A percentile compares a stretch with the other conserved stretches of the same genome.
Evolutionary conservation across 2,888 invertebrate genomes (phyloP).

Genomic region (Meganola albula): DNA sequence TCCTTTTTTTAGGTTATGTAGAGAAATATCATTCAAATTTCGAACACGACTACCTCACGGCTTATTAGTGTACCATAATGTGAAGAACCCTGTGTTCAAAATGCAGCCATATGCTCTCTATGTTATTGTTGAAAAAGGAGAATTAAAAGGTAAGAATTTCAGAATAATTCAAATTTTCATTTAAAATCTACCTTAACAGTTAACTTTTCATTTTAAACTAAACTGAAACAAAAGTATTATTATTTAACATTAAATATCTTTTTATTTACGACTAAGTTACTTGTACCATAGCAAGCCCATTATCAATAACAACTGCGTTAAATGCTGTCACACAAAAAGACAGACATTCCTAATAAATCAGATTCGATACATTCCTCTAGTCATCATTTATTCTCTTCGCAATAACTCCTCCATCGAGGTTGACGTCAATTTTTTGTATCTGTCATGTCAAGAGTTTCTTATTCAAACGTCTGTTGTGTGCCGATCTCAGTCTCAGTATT

Average conservation of each 20-base stretch:
- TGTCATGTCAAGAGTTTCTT: slow-evolving; percentile 22
- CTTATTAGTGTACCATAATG: slow-evolving; percentile 92
- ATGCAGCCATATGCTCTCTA: slow-evolving; percentile 93
- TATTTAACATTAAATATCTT: not conserved
- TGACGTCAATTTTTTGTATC: slow-evolving; percentile 22
- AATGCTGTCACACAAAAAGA: not conserved
- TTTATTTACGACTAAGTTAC: not conserved
- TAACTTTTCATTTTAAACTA: too few species aligned
- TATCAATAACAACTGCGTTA: too few species aligned
- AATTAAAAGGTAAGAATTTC: slow-evolving; percentile 81
- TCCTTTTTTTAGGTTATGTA: slow-evolving; percentile 81
- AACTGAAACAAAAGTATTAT: too few species aligned
- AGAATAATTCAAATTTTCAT: not conserved
- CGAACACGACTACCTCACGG: slow-evolving; percentile 93
- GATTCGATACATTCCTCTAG: not conserved
- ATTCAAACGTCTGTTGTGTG: slow-evolving; percentile 30
- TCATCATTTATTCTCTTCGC: slow-evolving; percentile 10
- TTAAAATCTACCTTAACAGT: too few species aligned
- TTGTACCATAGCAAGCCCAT: not conserved
- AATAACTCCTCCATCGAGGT: slow-evolving; percentile 21
- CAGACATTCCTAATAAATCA: not conserved
- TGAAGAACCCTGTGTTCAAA: slow-evolving; percentile 88
- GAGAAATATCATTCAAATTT: slow-evolving; percentile 93
- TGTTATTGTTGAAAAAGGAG: slow-evolving; percentile 94
- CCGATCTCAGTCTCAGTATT: slow-evolving; percentile 21